Conservation (phyloP, 1,140 invertebrate genomes). For the Eubasilissa regina region DNA sequence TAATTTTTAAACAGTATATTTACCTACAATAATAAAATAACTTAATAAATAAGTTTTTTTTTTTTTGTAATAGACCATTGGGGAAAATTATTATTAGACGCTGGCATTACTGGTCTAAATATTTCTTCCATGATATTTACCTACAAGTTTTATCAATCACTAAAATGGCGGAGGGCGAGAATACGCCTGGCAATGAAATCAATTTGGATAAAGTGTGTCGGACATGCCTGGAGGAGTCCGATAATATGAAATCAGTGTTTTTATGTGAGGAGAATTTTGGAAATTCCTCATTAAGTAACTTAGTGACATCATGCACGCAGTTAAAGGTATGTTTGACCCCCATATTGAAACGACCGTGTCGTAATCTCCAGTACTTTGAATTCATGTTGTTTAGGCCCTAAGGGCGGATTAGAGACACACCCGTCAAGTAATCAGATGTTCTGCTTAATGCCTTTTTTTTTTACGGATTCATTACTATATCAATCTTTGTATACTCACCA, state of each 20-base stretch:
- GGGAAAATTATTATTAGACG: too few relatives aligned
- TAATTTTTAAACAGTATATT: too few relatives aligned
- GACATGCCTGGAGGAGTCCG: slow-evolving; percentile 48
- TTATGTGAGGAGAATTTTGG: slow-evolving; percentile 11
- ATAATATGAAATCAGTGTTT: slow-evolving; percentile 45
- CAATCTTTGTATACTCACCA: too few relatives aligned
- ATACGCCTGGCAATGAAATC: slow-evolving; percentile 32
- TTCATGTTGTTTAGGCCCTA: slow-evolving; percentile 5
- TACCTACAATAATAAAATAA: too few relatives aligned
- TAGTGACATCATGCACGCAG: slow-evolving; percentile 53
- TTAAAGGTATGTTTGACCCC: slow-evolving; percentile 49
- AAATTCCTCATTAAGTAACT: slow-evolving; percentile 2
- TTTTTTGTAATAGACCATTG: too few relatives aligned
- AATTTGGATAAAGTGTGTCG: slow-evolving; percentile 51
- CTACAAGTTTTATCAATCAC: slow-evolving; percentile 17
- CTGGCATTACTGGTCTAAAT: too few relatives aligned
- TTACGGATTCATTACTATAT: too few relatives aligned
- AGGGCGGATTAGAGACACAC: neutral
- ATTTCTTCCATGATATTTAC: neutral
- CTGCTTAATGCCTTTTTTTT: too few relatives aligned
- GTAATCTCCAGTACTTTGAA: slow-evolving; percentile 1
- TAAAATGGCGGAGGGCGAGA: slow-evolving; percentile 45
- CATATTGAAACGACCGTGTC: slow-evolving; percentile 15
- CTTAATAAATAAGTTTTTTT: too few relatives aligned
- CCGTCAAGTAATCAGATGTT: too few relatives aligned